Evolutionary conservation across 2,797 vertebrate genomes (phyloP), one percentile per base, ranked within the genome.

Genomic region (Nothura maculosa): DNA sequence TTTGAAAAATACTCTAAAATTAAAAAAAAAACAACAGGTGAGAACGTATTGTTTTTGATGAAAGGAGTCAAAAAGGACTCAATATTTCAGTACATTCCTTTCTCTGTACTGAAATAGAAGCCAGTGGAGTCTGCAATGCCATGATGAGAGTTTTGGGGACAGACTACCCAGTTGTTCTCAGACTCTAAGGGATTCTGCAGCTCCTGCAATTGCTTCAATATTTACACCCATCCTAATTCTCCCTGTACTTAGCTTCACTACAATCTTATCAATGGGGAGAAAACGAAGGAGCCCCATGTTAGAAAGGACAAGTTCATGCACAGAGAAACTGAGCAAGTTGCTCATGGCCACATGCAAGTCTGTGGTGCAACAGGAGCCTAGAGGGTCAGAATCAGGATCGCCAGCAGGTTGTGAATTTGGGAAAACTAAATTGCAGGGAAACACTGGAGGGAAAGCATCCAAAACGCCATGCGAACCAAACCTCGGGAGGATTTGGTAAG

Each of bases 1-100:
- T 97, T 98, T 99, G 95, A 98, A 98, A 98, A 99, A 99, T 58
- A 98, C 98, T 95, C 98, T 99, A 73, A 45, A 86, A 87, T 77
- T 77, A 93, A 90, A 40, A 19, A 3, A 24, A 67, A 50, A 90
- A 82, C 68, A 80, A 75, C 61, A 91, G 72, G 87, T 89, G 83
- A 92, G 94, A 96, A 92, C n/a, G 85, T 79, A 81, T 85, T 68
- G 54, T 87, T 91, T 96, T 89, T 66, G 79, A 89, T 91, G n/a
- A 83, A 93, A 62, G 19, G 82, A 95, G 89, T 85, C 89, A 95
- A 96, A 94, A 93, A 94, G 92, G 58, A 73, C 85, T 96, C 94
- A 95, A 78, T 82, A 79, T 87, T 77, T 92, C 75, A 95, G 92
- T 93, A 95, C 87, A 81, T 92, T 95, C 93, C 90, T 90, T 93